Percentiles rank a stretch among this genome's conserved stretches.
phyloP scores from a whole-genome alignment of 2,113 vertebrate genomes.

The Rhinichthys klamathensis region DNA sequence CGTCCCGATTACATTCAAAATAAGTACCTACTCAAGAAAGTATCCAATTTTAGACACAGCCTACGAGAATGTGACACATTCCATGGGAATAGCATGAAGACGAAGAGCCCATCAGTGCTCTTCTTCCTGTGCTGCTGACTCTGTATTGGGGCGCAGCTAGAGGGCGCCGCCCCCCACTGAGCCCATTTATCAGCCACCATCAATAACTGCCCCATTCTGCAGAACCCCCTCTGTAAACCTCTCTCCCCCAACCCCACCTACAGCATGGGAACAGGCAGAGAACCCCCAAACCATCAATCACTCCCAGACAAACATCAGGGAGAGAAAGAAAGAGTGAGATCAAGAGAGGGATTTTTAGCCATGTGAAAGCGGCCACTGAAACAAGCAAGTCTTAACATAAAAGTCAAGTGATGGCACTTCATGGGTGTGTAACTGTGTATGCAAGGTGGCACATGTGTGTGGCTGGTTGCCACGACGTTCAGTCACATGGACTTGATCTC shows the following conservation, averaged over 20 bases:
- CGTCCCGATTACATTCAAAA: too few species aligned
- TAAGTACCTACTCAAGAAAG: too few species aligned
- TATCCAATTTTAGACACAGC: too few species aligned
- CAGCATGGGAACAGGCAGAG: slow-evolving; percentile 72
- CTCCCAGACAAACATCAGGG: slow-evolving; percentile 44
- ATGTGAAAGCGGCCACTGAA: slow-evolving; percentile 5
- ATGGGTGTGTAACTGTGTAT: slow-evolving; percentile 36
- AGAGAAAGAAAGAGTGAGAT: slow-evolving; percentile 19
- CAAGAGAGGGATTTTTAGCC: slow-evolving; percentile 51
- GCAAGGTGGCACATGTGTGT: slow-evolving; percentile 41
- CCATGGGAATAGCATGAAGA: slow-evolving; percentile 57
- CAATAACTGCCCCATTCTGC: slow-evolving; percentile 68
- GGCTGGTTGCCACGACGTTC: slow-evolving; percentile 72
- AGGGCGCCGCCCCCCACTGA: slow-evolving; percentile 73
- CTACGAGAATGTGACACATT: slow-evolving; percentile 11
- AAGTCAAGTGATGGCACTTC: slow-evolving; percentile 27
- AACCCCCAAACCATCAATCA: slow-evolving; percentile 76
- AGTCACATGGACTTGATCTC: slow-evolving; percentile 69
- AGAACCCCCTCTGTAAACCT: slow-evolving; percentile 50
- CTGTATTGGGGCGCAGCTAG: slow-evolving; percentile 66
- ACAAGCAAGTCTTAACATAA: slow-evolving; percentile 14
- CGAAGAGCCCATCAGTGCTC: slow-evolving; percentile 35
- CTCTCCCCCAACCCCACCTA: slow-evolving; percentile 69
- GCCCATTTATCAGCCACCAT: slow-evolving; percentile 76
- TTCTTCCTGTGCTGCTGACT: slow-evolving; percentile 42